phyloP scores from a whole-genome alignment of 2,113 vertebrate species.

The Bettongia penicillata region DNA sequence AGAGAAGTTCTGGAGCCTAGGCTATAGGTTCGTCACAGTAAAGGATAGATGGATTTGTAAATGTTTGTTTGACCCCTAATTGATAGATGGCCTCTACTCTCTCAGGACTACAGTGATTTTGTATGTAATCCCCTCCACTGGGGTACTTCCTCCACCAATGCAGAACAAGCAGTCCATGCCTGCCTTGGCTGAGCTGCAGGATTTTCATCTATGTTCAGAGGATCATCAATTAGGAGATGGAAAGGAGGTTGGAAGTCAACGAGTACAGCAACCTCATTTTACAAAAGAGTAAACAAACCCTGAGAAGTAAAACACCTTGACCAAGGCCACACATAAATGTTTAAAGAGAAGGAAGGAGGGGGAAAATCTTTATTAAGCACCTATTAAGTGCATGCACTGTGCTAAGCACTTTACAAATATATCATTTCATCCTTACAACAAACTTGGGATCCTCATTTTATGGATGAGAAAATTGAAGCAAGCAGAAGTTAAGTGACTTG shows the following conservation, averaged over 20 bases:
- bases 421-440: neutral
- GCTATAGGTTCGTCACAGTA: neutral
- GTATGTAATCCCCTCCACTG: neutral
- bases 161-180: neutral
- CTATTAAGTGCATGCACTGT: neutral
- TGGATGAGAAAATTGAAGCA: neutral
- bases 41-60: neutral
- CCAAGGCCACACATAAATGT: neutral
- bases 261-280: neutral
- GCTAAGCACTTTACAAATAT: neutral
- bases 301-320: neutral
- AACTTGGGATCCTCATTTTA: neutral
- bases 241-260: neutral
- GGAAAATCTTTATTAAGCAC: neutral
- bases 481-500: neutral
- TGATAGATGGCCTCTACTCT: neutral
- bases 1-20: neutral
- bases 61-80: neutral
- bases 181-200: neutral
- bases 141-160: neutral
- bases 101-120: neutral
- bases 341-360: neutral
- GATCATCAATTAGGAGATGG: neutral
- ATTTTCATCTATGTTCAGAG: neutral
- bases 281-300: constrained; percentile 3